These are phyloP conservation scores for Lymantria dispar DNA, from an alignment of 2,888 invertebrate species.

Conservation along the genomic window DNA sequence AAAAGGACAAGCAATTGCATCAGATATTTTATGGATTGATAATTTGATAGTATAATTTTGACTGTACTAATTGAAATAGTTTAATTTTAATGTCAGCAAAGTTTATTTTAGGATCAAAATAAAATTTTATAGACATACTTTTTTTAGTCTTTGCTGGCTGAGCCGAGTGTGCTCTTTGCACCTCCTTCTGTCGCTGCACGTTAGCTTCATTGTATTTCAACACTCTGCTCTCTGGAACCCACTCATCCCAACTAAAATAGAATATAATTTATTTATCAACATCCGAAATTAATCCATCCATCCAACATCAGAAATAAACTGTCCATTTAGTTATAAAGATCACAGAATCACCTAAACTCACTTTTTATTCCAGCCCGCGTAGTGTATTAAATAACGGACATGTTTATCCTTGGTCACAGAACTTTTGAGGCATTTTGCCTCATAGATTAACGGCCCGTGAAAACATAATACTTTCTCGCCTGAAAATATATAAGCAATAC, in stretches of 20 bases:
- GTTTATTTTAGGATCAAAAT: not conserved
- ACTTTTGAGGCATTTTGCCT: conserved; percentile 96
- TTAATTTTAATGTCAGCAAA: not conserved
- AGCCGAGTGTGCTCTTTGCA: conserved; percentile 90
- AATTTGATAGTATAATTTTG: not conserved
- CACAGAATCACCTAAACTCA: conserved; percentile 63
- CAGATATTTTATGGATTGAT: too few species aligned
- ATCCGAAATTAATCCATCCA: not conserved
- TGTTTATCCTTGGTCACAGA: conserved; percentile 92
- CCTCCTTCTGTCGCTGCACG: conserved; percentile 93
- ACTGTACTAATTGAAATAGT: not conserved
- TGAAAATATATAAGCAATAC: conserved; percentile 54
- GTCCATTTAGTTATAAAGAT: not conserved
- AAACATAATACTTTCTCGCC: conserved; percentile 96
- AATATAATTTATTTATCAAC: not conserved
- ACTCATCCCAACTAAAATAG: conserved; percentile 90
- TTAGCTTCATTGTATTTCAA: conserved; percentile 95
- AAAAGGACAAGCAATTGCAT: too few species aligned
- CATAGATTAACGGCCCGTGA: conserved; percentile 97
- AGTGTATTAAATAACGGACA: conserved; percentile 96
- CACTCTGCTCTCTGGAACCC: conserved; percentile 95
- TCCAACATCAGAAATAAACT: too few species aligned
- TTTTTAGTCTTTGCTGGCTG: conserved; percentile 86
- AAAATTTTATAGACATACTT: not conserved
- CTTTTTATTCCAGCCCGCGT: conserved; percentile 99